A percentile compares a stretch with the other conserved stretches of the same genome.
Evolutionary conservation across 2,888 invertebrate genomes (phyloP).

Genomic region (Orchesella flavescens): DNA sequence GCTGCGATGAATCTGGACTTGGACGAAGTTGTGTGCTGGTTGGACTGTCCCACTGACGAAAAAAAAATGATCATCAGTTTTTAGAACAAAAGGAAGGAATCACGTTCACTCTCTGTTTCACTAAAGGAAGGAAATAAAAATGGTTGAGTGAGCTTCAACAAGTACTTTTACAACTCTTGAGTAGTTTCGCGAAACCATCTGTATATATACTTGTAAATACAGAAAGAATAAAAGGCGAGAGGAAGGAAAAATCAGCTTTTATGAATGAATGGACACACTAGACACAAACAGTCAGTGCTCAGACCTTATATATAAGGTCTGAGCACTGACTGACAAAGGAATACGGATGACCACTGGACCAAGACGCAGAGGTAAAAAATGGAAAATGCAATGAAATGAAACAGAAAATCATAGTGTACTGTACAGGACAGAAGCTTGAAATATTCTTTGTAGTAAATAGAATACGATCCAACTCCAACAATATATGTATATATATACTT

Average conservation of each 20-base stretch:
- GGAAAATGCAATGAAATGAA: constrained; percentile 12
- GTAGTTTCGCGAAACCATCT: no score
- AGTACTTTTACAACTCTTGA: no score
- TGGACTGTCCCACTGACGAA: not conserved
- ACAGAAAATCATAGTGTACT: not conserved
- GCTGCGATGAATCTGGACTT: no score
- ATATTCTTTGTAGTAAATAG: no score
- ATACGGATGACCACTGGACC: constrained; percentile 30
- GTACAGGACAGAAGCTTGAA: no score
- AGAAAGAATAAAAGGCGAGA: no score
- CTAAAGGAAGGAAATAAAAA: constrained; percentile 34
- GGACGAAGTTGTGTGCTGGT: not conserved
- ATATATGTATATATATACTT: no score
- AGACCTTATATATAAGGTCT: no score
- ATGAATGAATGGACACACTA: constrained; percentile 41
- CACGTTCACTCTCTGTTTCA: constrained; percentile 27
- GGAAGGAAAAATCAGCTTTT: not conserved
- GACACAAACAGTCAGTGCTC: not conserved
- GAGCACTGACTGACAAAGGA: constrained; percentile 16
- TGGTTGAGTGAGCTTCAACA: constrained; percentile 34
- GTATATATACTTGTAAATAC: no score
- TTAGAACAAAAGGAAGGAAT: not conserved
- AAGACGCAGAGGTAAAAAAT: constrained; percentile 1
- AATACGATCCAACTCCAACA: no score
- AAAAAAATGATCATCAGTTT: no score